These are phyloP conservation scores for Punctoribates punctum DNA, from an alignment of 2,888 invertebrate genomes.

Conservation along the genomic window DNA sequence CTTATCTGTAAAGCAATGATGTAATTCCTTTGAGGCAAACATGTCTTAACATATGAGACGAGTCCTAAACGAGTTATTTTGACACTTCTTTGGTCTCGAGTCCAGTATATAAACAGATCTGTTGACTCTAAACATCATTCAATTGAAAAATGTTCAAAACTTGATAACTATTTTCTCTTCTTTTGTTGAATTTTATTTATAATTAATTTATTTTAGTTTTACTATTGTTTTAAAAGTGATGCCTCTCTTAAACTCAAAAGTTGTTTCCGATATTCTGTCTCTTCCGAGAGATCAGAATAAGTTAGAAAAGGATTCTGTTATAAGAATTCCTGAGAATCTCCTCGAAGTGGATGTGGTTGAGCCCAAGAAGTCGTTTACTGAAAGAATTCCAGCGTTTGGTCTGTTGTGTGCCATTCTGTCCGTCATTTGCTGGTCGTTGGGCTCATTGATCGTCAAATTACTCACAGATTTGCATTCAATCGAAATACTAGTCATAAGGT, in stretches of 20 bases:
- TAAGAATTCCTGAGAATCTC: neutral
- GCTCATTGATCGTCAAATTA: conserved; percentile 39
- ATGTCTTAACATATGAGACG: neutral
- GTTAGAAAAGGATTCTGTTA: neutral
- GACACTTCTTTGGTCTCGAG: neutral
- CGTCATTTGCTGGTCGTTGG: conserved; percentile 39
- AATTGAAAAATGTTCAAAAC: neutral
- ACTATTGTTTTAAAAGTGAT: conserved; percentile 11
- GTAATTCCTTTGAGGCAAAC: neutral
- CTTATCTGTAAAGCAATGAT: neutral
- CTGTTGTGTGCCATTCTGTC: conserved; percentile 39
- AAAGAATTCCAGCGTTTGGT: conserved; percentile 36
- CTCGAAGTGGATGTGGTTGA: neutral
- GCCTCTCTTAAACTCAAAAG: conserved; percentile 22
- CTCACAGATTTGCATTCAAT: conserved; percentile 38
- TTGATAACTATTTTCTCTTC: neutral
- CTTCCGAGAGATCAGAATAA: neutral
- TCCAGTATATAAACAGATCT: neutral
- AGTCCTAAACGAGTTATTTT: neutral
- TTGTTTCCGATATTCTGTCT: conserved; percentile 3
- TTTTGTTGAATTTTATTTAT: neutral
- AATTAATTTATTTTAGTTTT: neutral
- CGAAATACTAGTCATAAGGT: conserved; percentile 41
- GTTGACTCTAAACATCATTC: neutral
- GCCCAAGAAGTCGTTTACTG: conserved; percentile 7